Evolutionary conservation across 2,113 vertebrate species (phyloP).

Genomic region (Suricata suricatta): DNA sequence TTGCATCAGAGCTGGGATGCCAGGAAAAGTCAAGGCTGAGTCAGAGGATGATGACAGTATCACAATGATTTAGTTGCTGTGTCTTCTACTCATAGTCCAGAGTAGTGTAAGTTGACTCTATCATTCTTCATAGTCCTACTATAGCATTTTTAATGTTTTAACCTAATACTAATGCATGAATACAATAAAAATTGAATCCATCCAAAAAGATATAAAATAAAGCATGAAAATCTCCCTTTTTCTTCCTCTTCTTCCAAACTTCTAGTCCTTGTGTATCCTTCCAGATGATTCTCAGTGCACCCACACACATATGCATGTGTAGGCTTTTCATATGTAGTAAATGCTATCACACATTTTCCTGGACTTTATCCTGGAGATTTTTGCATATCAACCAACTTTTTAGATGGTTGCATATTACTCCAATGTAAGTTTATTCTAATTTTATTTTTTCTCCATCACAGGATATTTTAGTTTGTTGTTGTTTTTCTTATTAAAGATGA

Average conservation of each 20-base stretch:
- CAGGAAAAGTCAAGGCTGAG: not conserved
- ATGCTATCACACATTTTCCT: not conserved
- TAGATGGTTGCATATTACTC: not conserved
- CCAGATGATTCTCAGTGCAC: not conserved
- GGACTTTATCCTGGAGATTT: not conserved
- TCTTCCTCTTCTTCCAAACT: not conserved
- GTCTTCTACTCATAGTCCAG: not conserved
- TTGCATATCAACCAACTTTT: not conserved
- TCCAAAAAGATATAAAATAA: not conserved
- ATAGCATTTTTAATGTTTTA: not conserved
- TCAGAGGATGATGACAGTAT: not conserved
- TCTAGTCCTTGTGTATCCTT: not conserved
- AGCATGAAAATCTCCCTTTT: not conserved
- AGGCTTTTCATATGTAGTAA: not conserved
- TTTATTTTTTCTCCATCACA: not conserved
- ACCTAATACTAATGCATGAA: not conserved
- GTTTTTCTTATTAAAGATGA: not conserved
- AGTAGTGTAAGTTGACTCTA: not conserved
- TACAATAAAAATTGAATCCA: not conserved
- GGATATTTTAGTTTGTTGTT: not conserved
- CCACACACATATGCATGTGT: not conserved
- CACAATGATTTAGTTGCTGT: not conserved
- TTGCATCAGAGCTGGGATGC: not conserved
- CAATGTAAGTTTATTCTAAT: not conserved
- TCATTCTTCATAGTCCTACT: not conserved